phyloP scores from a whole-genome alignment of 92 coral and sea anemone genomes.

The Nematostella vectensis region DNA sequence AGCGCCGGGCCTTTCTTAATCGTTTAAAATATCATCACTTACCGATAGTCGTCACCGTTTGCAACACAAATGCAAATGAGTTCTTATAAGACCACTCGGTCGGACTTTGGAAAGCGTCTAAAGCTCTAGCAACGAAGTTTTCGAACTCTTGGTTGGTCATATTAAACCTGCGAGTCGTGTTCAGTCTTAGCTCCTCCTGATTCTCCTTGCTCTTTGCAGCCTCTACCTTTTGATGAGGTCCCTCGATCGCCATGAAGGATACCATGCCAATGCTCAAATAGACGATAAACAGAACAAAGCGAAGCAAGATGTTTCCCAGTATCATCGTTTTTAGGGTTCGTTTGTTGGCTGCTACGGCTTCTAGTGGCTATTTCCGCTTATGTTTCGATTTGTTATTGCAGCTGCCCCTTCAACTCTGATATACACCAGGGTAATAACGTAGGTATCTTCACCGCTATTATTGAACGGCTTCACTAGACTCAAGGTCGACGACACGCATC shows the following conservation, averaged over 20 bases:
- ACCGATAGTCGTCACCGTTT: conserved; percentile 1
- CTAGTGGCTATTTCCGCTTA: too few relatives aligned
- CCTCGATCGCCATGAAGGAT: not conserved
- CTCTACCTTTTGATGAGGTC: not conserved
- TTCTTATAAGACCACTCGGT: not conserved
- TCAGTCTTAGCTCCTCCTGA: not conserved
- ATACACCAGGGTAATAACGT: too few relatives aligned
- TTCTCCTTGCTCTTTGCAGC: not conserved
- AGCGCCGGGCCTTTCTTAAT: too few relatives aligned
- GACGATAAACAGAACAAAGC: not conserved
- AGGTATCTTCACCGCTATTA: too few relatives aligned
- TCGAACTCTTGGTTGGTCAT: not conserved
- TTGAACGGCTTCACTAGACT: too few relatives aligned
- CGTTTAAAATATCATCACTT: too few relatives aligned
- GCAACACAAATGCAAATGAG: conserved; percentile 4
- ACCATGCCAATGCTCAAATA: not conserved
- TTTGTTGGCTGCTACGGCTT: too few relatives aligned
- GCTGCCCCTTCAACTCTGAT: too few relatives aligned
- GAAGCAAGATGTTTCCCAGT: not conserved
- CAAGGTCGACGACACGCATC: too few relatives aligned
- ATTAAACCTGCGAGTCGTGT: not conserved
- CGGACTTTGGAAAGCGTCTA: not conserved
- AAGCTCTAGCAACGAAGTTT: not conserved
- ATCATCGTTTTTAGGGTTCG: not conserved
- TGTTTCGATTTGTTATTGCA: too few relatives aligned